Evolutionary conservation across 2,113 vertebrate genomes (phyloP).

Genomic region (Stercorarius parasiticus): DNA sequence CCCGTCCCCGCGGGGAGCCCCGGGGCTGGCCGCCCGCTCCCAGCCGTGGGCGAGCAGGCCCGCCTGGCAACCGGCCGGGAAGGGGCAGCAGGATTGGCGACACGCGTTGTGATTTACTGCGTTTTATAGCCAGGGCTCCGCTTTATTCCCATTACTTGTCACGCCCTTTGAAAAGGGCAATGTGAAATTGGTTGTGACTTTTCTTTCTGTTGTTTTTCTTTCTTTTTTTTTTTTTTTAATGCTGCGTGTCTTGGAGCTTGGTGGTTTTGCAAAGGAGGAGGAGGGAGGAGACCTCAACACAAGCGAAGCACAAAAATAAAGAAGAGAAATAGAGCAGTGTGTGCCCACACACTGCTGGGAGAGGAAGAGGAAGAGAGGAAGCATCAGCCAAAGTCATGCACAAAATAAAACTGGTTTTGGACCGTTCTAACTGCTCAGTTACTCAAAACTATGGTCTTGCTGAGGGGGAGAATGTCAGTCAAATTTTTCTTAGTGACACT

Average conservation of each 20-base stretch:
- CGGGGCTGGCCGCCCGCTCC: too few species aligned
- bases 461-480: background rate
- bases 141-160: background rate
- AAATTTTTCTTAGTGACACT: background rate
- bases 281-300: background rate
- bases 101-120: background rate
- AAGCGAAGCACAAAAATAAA: background rate
- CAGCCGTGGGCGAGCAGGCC: background rate
- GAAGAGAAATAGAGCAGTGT: background rate
- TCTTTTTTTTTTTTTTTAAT: background rate
- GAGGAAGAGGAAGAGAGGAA: background rate
- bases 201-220: background rate
- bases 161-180: slow-evolving; percentile 9
- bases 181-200: background rate
- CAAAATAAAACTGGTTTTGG: background rate
- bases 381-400: background rate
- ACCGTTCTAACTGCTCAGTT: background rate
- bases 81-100: background rate
- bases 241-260: background rate
- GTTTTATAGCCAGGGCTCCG: background rate
- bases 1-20: background rate
- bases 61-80: background rate
- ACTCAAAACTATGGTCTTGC: background rate
- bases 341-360: background rate
- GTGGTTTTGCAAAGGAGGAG: background rate